A percentile compares a stretch with the other conserved stretches of the same genome.
Conservation (phyloP, 1,140 invertebrate species). For the Pentalonia nigronervosa region DNA sequence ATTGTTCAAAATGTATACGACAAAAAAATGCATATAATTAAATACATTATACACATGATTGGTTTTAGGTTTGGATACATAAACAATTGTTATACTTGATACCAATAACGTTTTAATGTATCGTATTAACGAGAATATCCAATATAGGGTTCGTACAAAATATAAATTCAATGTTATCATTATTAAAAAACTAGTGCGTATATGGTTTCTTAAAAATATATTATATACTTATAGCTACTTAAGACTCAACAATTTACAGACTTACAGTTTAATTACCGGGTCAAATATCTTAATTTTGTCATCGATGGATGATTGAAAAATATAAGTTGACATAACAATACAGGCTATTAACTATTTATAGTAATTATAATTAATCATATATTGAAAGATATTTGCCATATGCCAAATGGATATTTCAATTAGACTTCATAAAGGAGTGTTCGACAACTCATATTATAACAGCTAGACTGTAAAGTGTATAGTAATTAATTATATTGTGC, state of each 20-base stretch:
- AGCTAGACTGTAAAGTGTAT: neutral
- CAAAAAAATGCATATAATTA: neutral
- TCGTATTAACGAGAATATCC: neutral
- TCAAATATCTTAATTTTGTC: neutral
- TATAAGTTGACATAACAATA: neutral
- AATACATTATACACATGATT: neutral
- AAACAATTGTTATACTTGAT: neutral
- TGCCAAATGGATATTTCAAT: neutral
- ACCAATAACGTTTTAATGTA: neutral
- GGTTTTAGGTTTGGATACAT: neutral
- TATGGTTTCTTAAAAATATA: neutral
- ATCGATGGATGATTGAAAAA: neutral
- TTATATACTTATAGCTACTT: neutral
- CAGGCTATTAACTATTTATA: neutral
- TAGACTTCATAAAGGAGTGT: slow-evolving; percentile 1
- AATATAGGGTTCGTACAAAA: neutral
- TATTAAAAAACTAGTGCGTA: neutral
- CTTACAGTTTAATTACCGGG: neutral
- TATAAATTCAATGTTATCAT: neutral
- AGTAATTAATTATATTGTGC: neutral
- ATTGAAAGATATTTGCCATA: neutral
- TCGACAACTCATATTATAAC: neutral
- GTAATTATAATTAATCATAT: slow-evolving; percentile 8
- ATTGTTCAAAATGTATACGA: neutral
- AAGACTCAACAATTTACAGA: neutral